Evolutionary conservation across 2,797 vertebrate genomes (phyloP).

Genomic region (Siniperca scherzeri): DNA sequence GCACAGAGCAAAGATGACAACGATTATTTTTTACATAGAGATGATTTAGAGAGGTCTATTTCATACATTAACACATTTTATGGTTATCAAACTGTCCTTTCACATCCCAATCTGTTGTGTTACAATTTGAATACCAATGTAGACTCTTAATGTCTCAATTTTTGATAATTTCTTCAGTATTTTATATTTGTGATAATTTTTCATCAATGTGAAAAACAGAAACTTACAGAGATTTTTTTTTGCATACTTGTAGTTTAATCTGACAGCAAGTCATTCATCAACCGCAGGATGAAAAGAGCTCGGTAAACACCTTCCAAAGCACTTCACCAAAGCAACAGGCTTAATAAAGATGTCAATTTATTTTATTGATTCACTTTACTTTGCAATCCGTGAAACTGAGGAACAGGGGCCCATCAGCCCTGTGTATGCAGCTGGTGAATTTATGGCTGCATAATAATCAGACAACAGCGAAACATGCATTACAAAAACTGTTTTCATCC

Average conservation of each 20-base stretch:
- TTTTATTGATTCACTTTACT: conserved; percentile 75
- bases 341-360: conserved; percentile 75
- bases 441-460: conserved; percentile 70
- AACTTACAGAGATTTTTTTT: background rate
- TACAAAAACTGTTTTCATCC: conserved; percentile 65
- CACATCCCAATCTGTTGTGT: conserved; percentile 38
- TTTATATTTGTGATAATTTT: background rate
- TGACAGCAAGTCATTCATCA: conserved; percentile 38
- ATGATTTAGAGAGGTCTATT: conserved; percentile 15
- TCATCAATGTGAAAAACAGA: background rate
- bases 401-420: conserved; percentile 49
- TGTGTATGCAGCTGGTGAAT: conserved; percentile 52
- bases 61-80: conserved; percentile 37
- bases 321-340: conserved; percentile 50
- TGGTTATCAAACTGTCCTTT: conserved; percentile 39
- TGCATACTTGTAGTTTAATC: conserved; percentile 1
- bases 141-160: background rate
- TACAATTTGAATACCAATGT: conserved; percentile 22
- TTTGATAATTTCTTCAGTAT: background rate
- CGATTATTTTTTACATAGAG: background rate
- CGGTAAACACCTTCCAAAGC: conserved; percentile 53
- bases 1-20: conserved; percentile 13
- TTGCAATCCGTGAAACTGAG: conserved; percentile 35
- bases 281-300: conserved; percentile 38
- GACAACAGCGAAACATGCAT: conserved; percentile 61